These are phyloP conservation scores for Pao palembangensis DNA, from an alignment of 2,113 vertebrate species.

Conservation along the genomic window DNA sequence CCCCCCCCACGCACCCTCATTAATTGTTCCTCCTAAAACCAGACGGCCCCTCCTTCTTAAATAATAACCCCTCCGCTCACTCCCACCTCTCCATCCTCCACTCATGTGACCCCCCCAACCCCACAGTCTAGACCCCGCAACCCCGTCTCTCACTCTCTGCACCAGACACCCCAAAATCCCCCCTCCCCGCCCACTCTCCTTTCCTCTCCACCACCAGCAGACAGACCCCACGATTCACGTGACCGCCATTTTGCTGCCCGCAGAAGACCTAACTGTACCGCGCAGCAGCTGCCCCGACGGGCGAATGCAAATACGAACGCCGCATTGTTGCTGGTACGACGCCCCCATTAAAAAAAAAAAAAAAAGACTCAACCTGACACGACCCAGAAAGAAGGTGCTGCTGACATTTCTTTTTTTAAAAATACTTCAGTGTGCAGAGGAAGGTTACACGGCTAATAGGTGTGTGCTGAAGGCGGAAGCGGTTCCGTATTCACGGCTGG, in stretches of 20 bases:
- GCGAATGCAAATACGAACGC: slow-evolving; percentile 59
- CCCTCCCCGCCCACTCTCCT: slow-evolving; percentile 20
- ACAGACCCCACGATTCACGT: slow-evolving; percentile 63
- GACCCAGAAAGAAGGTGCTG: slow-evolving; percentile 8
- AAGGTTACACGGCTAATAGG: too few relatives aligned
- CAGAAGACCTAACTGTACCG: slow-evolving; percentile 62
- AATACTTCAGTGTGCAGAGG: slow-evolving; percentile 1
- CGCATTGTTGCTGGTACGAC: slow-evolving; percentile 47
- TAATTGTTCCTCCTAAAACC: slow-evolving; percentile 67
- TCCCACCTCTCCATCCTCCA: slow-evolving; percentile 41
- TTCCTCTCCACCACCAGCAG: slow-evolving; percentile 54
- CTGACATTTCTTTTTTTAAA: background rate
- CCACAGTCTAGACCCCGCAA: slow-evolving; percentile 60
- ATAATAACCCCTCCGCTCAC: slow-evolving; percentile 64
- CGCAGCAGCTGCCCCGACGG: slow-evolving; percentile 62
- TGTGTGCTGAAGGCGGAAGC: too few relatives aligned
- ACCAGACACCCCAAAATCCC: slow-evolving; percentile 60
- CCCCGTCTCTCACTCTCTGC: slow-evolving; percentile 42
- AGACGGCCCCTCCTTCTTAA: slow-evolving; percentile 57
- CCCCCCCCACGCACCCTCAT: slow-evolving; percentile 52
- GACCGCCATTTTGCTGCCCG: slow-evolving; percentile 74
- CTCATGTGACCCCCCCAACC: slow-evolving; percentile 50
- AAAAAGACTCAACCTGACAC: slow-evolving; percentile 16
- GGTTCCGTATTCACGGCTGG: background rate
- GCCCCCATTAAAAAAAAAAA: slow-evolving; percentile 5